Percentiles rank a stretch among this genome's conserved stretches.
phyloP scores from a whole-genome alignment of 2,888 invertebrate genomes.

The Rhingia rostrata region DNA sequence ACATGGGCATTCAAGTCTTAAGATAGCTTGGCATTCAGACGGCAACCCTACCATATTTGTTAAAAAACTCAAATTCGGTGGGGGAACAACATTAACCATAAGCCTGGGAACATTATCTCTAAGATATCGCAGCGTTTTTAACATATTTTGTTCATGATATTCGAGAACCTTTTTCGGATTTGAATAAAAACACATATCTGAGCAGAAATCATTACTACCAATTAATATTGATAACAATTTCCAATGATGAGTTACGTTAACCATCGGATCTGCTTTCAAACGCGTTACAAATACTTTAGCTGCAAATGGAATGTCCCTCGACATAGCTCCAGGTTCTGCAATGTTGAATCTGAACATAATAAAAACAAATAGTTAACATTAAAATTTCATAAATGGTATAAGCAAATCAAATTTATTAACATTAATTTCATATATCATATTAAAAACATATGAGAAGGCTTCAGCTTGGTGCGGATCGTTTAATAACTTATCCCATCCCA shows the following conservation, averaged over 20 bases:
- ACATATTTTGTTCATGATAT: conserved; percentile 84
- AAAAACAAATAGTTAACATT: not conserved
- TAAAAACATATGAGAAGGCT: too few species aligned
- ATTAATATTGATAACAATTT: conserved; percentile 86
- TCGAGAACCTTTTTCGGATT: conserved; percentile 82
- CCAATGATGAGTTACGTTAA: conserved; percentile 85
- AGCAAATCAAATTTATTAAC: too few species aligned
- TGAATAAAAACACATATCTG: conserved; percentile 84
- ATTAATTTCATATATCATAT: too few species aligned
- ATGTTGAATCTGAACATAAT: conserved; percentile 84
- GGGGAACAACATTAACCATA: conserved; percentile 84
- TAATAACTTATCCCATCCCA: too few species aligned
- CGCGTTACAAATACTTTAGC: conserved; percentile 84
- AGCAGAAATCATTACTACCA: conserved; percentile 86
- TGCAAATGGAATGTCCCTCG: conserved; percentile 85
- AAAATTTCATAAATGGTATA: too few species aligned
- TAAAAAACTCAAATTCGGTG: conserved; percentile 84
- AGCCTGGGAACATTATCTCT: conserved; percentile 86
- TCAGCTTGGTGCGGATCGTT: too few species aligned
- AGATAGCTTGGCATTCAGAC: conserved; percentile 81
- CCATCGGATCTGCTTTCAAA: conserved; percentile 84
- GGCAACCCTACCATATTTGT: conserved; percentile 81
- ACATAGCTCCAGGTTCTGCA: conserved; percentile 85
- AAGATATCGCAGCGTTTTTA: conserved; percentile 82
- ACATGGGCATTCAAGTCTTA: conserved; percentile 85